Base-by-base conservation (phyloP, 2,113 vertebrate species). In the Catharus fuscescens region DNA sequence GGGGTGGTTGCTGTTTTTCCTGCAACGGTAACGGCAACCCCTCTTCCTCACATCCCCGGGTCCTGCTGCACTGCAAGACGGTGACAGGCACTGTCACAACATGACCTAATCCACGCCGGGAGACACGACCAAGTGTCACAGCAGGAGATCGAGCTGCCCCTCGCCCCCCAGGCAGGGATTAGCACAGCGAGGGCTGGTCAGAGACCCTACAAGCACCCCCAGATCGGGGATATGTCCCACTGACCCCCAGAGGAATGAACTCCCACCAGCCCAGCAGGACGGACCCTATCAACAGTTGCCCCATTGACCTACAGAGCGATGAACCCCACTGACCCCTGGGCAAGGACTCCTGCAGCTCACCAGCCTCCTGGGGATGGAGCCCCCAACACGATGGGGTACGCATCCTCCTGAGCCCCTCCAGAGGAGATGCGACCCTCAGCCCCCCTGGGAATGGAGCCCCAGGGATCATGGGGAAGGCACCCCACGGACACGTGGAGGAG, bases 341-440 rank as follows among this genome's bases (percentile, higher is more conserved):
- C 66, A 32, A 1, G 20, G 26, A 50, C 40, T 69, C 59, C 53
- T 15, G 18, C 31, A 54, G 25, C 3, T 9, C 20, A 47, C 17
- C 38, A 26, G 5, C 2, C 6, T 18, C 12, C 12, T 3, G 32
- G 16, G 54, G 18, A 72, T 12, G 45, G 16, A 36, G 14, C 14
- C 12, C 2, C 19, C 5, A 28, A 0, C 4, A 9, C 4, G 25
- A 45, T 2, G 47, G 26, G 14, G 34, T 17, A 21, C 0, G 0
- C 76, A 69, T 12, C 8, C 31, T 38, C 73, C 45, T 3, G 34
- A 60, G 11, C 16, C 14, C 9, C 52, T 59, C 24, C 36, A 32
- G 38, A 31, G 4, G 24, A 18, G 15, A 57, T 34, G 45, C 8
- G 9, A 23, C 31, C 10, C n/a, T 40, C 52, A 32, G 13, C 7